phyloP scores from a whole-genome alignment of 2,113 vertebrate species.

The Megaptera novaeangliae region DNA sequence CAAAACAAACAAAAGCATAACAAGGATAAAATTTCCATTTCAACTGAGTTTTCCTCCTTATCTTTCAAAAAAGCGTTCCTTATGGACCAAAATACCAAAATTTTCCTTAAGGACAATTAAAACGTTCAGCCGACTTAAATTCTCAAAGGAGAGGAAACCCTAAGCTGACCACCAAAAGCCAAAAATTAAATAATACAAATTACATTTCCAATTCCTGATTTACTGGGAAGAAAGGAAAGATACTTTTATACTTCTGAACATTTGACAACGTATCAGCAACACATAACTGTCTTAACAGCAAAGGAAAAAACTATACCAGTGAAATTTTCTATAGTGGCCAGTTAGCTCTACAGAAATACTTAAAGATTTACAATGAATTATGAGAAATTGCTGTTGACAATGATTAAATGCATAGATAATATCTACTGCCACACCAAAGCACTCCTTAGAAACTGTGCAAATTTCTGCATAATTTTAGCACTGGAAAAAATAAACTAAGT shows the following conservation, averaged over 20 bases:
- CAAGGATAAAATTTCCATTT: not conserved
- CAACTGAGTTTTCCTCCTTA: not conserved
- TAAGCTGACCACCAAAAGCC: not conserved
- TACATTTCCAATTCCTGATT: not conserved
- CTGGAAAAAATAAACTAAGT: not conserved
- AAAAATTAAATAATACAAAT: slow-evolving; percentile 13
- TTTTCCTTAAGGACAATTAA: not conserved
- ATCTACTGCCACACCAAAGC: not conserved
- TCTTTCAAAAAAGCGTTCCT: not conserved
- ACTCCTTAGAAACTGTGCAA: slow-evolving; percentile 1
- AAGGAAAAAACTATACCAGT: not conserved
- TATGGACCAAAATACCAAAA: not conserved
- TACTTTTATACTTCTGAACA: not conserved
- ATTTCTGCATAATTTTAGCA: slow-evolving; percentile 32
- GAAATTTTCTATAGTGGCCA: not conserved
- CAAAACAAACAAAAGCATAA: not conserved
- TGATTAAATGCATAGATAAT: not conserved
- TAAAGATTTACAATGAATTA: slow-evolving; percentile 21
- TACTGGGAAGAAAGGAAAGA: not conserved
- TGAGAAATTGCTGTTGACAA: slow-evolving; percentile 27
- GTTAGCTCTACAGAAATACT: not conserved
- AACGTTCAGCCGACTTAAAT: slow-evolving; percentile 6
- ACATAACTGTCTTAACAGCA: not conserved
- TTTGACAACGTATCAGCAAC: not conserved
- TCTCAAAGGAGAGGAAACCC: not conserved